phyloP scores from a whole-genome alignment of 2,888 invertebrate species.

The Catonia carolina region DNA sequence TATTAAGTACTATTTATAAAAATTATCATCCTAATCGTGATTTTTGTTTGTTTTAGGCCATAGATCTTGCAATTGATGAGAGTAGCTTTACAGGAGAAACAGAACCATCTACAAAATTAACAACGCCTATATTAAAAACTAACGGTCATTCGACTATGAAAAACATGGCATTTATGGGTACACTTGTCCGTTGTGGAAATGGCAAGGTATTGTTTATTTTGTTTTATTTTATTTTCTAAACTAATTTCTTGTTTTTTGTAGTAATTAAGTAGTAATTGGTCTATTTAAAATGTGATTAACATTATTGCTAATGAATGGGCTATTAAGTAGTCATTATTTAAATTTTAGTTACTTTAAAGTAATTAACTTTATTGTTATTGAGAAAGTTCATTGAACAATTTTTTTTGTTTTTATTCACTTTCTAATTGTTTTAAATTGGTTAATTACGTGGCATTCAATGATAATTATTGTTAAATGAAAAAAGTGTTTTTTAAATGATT shows the following conservation, averaged over 20 bases:
- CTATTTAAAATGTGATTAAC: not conserved
- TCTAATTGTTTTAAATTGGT: no score
- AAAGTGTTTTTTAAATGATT: no score
- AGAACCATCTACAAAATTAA: constrained; percentile 78
- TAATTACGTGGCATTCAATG: no score
- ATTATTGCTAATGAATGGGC: no score
- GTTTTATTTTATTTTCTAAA: not conserved
- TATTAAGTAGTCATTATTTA: no score
- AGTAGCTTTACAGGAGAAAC: constrained; percentile 99
- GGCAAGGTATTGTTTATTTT: constrained; percentile 63
- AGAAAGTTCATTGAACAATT: no score
- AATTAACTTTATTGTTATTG: no score
- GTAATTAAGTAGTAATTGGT: not conserved
- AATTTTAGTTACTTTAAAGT: no score
- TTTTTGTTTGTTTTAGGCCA: constrained; percentile 47
- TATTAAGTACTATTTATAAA: no score
- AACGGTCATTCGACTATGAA: constrained; percentile 62
- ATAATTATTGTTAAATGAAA: no score
- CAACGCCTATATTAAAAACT: constrained; percentile 56
- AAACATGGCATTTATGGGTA: constrained; percentile 98
- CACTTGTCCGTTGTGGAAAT: constrained; percentile 89
- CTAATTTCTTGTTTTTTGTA: not conserved
- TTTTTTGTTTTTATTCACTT: no score
- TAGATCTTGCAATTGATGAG: constrained; percentile 92
- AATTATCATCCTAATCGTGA: no score